Percentiles rank a stretch among this genome's conserved stretches.
phyloP scores from a whole-genome alignment of 2,797 vertebrate genomes.

The Salmo trutta region DNA sequence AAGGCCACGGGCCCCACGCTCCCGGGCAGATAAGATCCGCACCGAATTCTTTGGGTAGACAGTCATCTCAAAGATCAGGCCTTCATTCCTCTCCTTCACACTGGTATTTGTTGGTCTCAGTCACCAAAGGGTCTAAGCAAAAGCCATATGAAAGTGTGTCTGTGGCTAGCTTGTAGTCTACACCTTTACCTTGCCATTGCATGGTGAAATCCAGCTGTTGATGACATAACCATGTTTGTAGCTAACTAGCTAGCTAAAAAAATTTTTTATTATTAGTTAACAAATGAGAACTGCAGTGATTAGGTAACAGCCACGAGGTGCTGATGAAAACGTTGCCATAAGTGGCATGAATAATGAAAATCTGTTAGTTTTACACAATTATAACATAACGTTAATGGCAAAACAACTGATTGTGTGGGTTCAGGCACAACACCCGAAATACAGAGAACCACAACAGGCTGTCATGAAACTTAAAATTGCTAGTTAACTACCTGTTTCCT shows the following conservation, averaged over 20 bases:
- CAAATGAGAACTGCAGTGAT: too few relatives aligned
- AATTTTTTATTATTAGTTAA: too few relatives aligned
- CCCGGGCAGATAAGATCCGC: constrained; percentile 85
- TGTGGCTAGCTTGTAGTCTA: neutral
- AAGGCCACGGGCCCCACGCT: constrained; percentile 80
- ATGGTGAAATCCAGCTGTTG: neutral
- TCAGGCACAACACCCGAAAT: too few relatives aligned
- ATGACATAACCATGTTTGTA: too few relatives aligned
- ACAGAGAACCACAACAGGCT: neutral
- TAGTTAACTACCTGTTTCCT: neutral
- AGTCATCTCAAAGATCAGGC: neutral
- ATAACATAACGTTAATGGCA: neutral
- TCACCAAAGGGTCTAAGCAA: neutral
- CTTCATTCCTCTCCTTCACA: neutral
- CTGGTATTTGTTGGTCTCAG: neutral
- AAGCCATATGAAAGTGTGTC: neutral
- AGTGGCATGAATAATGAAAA: too few relatives aligned
- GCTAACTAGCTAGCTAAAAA: too few relatives aligned
- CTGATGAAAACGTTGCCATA: too few relatives aligned
- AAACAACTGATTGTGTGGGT: neutral
- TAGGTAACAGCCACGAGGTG: too few relatives aligned
- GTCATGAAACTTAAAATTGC: neutral
- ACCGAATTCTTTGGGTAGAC: constrained; percentile 84
- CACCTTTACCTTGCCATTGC: neutral
- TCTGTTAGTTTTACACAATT: neutral